Evolutionary conservation across 2,888 invertebrate genomes (phyloP).

Genomic region (Eledona agricola): DNA sequence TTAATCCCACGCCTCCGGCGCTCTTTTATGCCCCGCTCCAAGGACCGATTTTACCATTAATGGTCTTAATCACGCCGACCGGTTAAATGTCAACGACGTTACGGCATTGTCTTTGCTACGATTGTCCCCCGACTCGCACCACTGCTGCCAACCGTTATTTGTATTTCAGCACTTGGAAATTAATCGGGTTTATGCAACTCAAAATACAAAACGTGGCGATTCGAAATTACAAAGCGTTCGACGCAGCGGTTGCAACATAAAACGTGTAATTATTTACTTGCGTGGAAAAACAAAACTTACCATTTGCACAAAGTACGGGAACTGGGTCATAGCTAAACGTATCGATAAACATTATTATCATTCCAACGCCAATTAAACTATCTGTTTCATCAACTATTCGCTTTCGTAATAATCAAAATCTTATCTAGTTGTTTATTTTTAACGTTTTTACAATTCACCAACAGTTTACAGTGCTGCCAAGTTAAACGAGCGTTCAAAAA

Average conservation of each 20-base stretch:
- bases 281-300: conserved; percentile 4
- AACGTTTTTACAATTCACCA: too few species aligned
- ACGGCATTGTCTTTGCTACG: too few species aligned
- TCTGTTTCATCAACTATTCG: too few species aligned
- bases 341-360: too few species aligned
- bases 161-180: background rate
- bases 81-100: conserved; percentile 23
- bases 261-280: conserved; percentile 4
- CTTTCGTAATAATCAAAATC: too few species aligned
- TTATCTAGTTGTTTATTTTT: too few species aligned
- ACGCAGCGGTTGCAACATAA: background rate
- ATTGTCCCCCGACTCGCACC: too few species aligned
- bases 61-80: conserved; percentile 18
- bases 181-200: conserved; percentile 11
- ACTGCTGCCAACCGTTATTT: background rate
- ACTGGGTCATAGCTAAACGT: conserved; percentile 5
- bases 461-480: too few species aligned
- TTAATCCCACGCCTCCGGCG: conserved; percentile 25
- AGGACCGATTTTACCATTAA: too few species aligned
- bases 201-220: background rate
- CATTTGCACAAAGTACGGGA: background rate
- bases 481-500: too few species aligned
- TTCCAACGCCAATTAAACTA: too few species aligned
- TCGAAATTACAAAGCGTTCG: background rate
- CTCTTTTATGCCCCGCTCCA: too few species aligned